Conservation (phyloP, 2,113 vertebrate genomes). For the Columba livia region DNA sequence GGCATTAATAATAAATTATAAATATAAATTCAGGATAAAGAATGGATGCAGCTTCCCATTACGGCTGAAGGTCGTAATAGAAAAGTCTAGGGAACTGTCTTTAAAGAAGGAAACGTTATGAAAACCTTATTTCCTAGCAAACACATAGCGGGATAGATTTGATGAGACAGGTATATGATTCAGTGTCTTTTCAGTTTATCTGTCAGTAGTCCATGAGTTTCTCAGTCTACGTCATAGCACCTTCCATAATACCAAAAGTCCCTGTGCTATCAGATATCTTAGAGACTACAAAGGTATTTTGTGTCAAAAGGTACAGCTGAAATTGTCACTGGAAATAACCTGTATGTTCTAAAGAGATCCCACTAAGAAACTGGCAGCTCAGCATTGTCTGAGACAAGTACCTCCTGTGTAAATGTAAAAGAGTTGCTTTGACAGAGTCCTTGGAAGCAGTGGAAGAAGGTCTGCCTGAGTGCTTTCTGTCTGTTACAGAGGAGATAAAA, state of each 20-base stretch:
- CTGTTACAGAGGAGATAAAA: neutral
- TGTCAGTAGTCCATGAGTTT: neutral
- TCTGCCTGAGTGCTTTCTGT: neutral
- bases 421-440: neutral
- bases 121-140: neutral
- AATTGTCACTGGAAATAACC: neutral
- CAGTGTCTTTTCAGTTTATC: neutral
- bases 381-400: neutral
- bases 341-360: neutral
- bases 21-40: neutral
- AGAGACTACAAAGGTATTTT: neutral
- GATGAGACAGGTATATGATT: neutral
- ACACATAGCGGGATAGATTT: neutral
- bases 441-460: neutral
- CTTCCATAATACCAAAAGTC: neutral
- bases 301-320: neutral
- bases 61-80: neutral
- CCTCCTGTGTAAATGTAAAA: neutral
- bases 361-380: neutral
- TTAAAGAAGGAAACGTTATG: neutral
- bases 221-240: neutral
- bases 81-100: neutral
- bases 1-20: neutral
- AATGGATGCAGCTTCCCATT: neutral
- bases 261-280: neutral